Conservation (phyloP, 2,113 vertebrate genomes). For the Nothoprocta perdicaria region DNA sequence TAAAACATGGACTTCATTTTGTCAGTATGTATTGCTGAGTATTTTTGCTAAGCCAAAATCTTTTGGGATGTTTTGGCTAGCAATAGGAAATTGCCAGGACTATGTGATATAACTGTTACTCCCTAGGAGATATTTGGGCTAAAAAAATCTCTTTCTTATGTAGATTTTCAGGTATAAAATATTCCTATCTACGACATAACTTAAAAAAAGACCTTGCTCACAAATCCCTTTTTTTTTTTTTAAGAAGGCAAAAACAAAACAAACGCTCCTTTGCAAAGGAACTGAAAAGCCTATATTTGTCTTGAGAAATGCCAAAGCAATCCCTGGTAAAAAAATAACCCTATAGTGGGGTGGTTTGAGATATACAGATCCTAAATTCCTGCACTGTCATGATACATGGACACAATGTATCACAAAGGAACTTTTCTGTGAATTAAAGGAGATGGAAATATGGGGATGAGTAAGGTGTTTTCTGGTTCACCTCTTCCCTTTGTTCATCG, state of each 20-base stretch:
- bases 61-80: neutral
- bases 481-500: neutral
- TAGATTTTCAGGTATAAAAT: neutral
- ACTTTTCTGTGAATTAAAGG: neutral
- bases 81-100: neutral
- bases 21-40: neutral
- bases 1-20: neutral
- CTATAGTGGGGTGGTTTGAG: neutral
- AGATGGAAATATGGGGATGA: neutral
- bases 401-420: neutral
- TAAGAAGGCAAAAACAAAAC: neutral
- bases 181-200: neutral
- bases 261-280: neutral
- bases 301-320: neutral
- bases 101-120: neutral
- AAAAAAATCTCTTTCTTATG: neutral
- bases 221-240: neutral
- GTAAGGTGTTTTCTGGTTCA: neutral
- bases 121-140: neutral
- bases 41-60: neutral
- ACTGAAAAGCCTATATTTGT: rapidly evolving
- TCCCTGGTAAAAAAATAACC: neutral
- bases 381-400: neutral
- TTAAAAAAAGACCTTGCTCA: neutral
- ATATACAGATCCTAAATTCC: neutral